These are phyloP conservation scores for Pterocles burchelli DNA, from an alignment of 2,113 vertebrate genomes.

Conservation along the genomic window DNA sequence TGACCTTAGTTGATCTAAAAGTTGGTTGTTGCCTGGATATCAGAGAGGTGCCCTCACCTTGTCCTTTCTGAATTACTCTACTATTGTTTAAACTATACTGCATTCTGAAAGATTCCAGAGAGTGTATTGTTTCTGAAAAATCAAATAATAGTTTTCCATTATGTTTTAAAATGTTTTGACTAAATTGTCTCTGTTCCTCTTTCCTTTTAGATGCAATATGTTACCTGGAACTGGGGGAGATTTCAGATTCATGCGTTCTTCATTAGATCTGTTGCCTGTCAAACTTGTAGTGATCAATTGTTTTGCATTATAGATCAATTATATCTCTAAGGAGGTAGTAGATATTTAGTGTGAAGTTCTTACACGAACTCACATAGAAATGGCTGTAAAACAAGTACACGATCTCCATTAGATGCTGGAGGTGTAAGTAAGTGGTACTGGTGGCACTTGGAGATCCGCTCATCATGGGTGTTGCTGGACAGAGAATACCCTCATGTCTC, in stretches of 20 bases:
- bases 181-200: not conserved
- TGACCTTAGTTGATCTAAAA: not conserved
- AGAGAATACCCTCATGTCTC: not conserved
- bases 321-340: not conserved
- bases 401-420: not conserved
- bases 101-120: not conserved
- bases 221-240: not conserved
- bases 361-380: not conserved
- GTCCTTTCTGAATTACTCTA: not conserved
- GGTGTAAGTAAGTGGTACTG: not conserved
- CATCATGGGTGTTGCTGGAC: not conserved
- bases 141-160: not conserved
- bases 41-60: not conserved
- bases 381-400: not conserved
- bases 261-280: not conserved
- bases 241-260: not conserved
- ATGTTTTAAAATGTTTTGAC: conserved; percentile 1
- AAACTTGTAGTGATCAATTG: not conserved
- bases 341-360: not conserved
- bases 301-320: not conserved
- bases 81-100: not conserved
- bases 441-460: not conserved
- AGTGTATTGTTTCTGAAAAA: not conserved
- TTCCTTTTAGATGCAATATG: not conserved
- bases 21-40: not conserved